Base-by-base conservation (phyloP, 2,113 vertebrate genomes). In the Epinephelus lanceolatus region DNA sequence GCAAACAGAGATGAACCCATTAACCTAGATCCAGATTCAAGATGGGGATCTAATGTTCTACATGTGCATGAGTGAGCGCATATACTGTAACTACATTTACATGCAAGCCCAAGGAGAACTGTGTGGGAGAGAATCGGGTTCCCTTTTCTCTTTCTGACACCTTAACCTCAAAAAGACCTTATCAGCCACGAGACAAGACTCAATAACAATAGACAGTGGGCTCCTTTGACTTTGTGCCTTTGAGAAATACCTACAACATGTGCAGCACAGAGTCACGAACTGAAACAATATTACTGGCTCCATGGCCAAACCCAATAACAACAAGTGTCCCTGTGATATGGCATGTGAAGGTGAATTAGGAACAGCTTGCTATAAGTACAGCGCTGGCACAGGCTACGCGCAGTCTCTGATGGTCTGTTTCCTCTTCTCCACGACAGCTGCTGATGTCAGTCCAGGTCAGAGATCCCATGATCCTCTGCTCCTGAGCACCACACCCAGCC, bases 361-460 rank as follows among this genome's bases (percentile, higher is more conserved):
- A 85, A 71, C 73, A 81, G 78, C 76, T 84, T 62, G 80, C 80
- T 76, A n/a, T 72, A 87, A 83, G 66, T 62, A 78, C 83, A 82
- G 21, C 17, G 15, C 70, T 83, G 83, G 82, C 81, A 87, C 37
- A 45, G 67, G 73, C 76, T 63, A 60, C 27, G 66, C 47, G 17
- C 55, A 78, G 85, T 62, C 66, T 84, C 84, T 86, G 74, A 80
- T 86, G 63, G 60, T 73, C 78, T 53, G 60, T 69, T 78, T 90
- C 72, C 66, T 83, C 73, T 90, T 81, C 76, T 86, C 86, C 80
- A 71, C 57, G 81, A 60, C 91, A 95, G 91, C 93, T 94, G 92
- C 85, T 88, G 76, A 85, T 89, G 85, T 92, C 91, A 88, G 87
- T 92, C 92, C 86, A 89, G 91, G 90, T 94, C 89, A 93, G 85